Evolutionary conservation across 2,888 invertebrate genomes (phyloP), one percentile per base, ranked within the genome.

Genomic region (Eupithecia insigniata): DNA sequence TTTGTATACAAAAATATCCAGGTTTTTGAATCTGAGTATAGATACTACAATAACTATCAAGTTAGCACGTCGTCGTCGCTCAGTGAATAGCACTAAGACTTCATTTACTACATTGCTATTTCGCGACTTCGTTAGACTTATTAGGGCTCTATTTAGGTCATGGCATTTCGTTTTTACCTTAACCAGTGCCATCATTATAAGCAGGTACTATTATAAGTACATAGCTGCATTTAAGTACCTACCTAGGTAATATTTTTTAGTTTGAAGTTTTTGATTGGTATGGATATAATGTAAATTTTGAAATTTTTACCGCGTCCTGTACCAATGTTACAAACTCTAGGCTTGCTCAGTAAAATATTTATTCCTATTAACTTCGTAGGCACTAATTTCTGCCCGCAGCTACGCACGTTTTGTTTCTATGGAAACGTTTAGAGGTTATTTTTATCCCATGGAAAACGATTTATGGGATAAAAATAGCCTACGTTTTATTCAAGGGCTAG

Each of bases 51-150:
- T 22, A 51, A 22, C 51, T 26, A 12, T 55, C 55, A 12, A 55
- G 26, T 55, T 55, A 55, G 12, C 26, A 26, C 55, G 26, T 26
- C 46, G 14, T 16, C 18, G 22, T 22, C 10, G 10, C 51, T 51
- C 51, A 22, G 51, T 26, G 5, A 51, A 51, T 51, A 55, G 5
- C 26, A 12, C 26, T 55, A 55, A 32, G 34, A 62, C 22, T 18
- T 34, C 32, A n/a, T 8, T n/a, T 4, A 62, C 22, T 62, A 32
- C 32, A 22, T 6, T 3, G 34, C 61, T 62, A 22, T 28, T 61
- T 62, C 61, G 34, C n/a, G 32, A 61, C 61, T 18, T 32, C 26
- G 32, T 61, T 61, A 61, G 32, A 30, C 55, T 55, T 26, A 55
- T 26, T 55, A 55, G 55, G 22, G 26, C 22, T 26, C 14, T 26